These are phyloP conservation scores for Schizaphis graminum DNA, from an alignment of 2,888 invertebrate species.

Conservation along the genomic window DNA sequence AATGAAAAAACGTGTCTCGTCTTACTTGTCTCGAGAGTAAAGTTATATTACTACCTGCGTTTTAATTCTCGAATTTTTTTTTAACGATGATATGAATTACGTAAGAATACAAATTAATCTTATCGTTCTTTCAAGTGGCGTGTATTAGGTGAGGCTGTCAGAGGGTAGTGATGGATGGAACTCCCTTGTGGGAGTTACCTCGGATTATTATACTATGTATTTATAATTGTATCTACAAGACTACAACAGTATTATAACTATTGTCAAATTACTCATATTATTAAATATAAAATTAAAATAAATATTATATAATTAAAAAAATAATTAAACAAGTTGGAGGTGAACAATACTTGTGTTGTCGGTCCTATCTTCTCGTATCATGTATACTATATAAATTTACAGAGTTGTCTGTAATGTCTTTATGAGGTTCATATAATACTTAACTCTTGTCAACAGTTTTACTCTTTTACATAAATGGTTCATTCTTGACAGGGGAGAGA, in stretches of 20 bases:
- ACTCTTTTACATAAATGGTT: too few species aligned
- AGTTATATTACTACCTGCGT: not conserved
- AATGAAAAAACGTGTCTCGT: not conserved
- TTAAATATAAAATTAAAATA: not conserved
- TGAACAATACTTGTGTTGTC: too few species aligned
- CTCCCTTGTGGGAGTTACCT: not conserved
- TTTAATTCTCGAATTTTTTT: not conserved
- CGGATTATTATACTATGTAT: not conserved
- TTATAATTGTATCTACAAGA: not conserved
- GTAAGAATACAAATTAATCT: not conserved
- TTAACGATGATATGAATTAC: not conserved
- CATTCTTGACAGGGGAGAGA: too few species aligned
- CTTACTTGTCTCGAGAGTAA: not conserved
- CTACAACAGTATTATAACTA: not conserved
- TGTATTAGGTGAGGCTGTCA: not conserved
- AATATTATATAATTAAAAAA: not conserved
- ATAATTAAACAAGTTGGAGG: not conserved
- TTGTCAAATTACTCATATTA: not conserved
- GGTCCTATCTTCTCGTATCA: too few species aligned
- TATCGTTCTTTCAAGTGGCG: not conserved
- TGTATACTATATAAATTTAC: too few species aligned
- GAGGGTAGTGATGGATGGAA: not conserved
- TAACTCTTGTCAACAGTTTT: too few species aligned
- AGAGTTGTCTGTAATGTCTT: too few species aligned
- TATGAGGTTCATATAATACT: too few species aligned